These are phyloP conservation scores for Artibeus lituratus DNA, from an alignment of 2,797 vertebrate genomes.

Conservation along the genomic window DNA sequence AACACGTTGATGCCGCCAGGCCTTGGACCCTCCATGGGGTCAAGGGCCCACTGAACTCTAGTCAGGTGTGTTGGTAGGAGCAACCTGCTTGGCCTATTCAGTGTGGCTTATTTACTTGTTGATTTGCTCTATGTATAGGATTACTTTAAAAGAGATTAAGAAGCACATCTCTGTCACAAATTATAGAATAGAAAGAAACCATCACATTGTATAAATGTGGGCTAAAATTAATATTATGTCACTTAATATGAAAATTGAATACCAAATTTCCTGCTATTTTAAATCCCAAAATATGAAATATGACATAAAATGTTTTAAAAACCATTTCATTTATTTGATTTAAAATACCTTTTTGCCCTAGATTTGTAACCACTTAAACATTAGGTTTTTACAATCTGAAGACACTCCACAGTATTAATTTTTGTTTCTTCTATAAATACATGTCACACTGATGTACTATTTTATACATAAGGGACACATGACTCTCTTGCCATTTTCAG, in stretches of 20 bases:
- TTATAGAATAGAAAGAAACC: background rate
- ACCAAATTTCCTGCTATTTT: background rate
- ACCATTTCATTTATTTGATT: background rate
- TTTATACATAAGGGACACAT: background rate
- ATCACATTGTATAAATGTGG: background rate
- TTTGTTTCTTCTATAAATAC: background rate
- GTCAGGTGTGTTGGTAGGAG: background rate
- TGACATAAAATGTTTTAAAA: background rate
- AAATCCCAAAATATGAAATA: background rate
- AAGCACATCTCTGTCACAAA: background rate
- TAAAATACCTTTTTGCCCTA: background rate
- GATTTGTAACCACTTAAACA: background rate
- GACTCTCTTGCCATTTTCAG: background rate
- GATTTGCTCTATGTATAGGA: background rate
- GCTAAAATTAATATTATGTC: background rate
- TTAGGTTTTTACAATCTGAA: background rate
- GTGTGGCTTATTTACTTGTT: background rate
- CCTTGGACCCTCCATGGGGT: background rate
- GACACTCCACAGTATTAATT: background rate
- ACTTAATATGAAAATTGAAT: background rate
- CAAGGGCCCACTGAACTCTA: background rate
- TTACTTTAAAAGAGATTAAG: background rate
- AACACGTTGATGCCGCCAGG: background rate
- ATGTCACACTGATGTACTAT: background rate
- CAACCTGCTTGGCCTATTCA: background rate